Conservation (phyloP, 2,888 invertebrate species). For the Drosophila dives region DNA sequence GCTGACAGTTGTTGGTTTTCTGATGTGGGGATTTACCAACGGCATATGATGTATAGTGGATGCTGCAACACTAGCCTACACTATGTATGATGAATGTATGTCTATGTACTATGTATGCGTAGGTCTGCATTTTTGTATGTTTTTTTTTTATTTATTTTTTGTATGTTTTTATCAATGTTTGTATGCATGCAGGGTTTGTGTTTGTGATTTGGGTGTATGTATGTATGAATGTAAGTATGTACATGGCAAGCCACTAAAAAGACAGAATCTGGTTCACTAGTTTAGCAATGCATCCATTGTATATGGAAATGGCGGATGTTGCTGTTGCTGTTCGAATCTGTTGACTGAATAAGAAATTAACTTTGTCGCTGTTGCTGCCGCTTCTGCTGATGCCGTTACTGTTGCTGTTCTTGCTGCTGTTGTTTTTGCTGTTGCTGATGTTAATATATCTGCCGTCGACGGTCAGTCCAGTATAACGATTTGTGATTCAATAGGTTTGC, state of each 20-base stretch:
- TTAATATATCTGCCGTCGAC: conserved; percentile 78
- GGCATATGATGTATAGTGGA: conserved; percentile 59
- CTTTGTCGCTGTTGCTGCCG: conserved; percentile 51
- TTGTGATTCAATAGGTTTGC: conserved; percentile 87
- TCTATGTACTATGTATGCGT: conserved; percentile 33
- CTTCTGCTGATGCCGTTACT: conserved; percentile 30
- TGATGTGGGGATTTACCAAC: conserved; percentile 38
- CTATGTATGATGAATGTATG: conserved; percentile 49
- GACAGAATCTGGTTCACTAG: conserved; percentile 71
- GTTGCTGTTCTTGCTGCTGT: conserved; percentile 32
- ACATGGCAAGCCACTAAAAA: conserved; percentile 74
- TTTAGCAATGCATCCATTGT: conserved; percentile 89
- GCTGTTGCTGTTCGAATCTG: conserved; percentile 67
- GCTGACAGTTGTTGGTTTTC: conserved; percentile 46
- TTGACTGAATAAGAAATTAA: conserved; percentile 70
- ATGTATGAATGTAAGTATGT: conserved; percentile 57
- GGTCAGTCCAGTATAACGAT: conserved; percentile 92
- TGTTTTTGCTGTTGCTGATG: conserved; percentile 38
- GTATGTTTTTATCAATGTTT: conserved; percentile 2
- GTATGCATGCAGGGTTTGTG: conserved; percentile 40
- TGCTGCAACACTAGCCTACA: conserved; percentile 68
- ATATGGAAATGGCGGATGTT: conserved; percentile 87
- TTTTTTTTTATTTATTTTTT: background rate
- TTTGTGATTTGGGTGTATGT: conserved; percentile 15
- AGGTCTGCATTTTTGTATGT: conserved; percentile 29